phyloP scores from a whole-genome alignment of 2,888 invertebrate genomes.

The Tetragonula carbonaria region DNA sequence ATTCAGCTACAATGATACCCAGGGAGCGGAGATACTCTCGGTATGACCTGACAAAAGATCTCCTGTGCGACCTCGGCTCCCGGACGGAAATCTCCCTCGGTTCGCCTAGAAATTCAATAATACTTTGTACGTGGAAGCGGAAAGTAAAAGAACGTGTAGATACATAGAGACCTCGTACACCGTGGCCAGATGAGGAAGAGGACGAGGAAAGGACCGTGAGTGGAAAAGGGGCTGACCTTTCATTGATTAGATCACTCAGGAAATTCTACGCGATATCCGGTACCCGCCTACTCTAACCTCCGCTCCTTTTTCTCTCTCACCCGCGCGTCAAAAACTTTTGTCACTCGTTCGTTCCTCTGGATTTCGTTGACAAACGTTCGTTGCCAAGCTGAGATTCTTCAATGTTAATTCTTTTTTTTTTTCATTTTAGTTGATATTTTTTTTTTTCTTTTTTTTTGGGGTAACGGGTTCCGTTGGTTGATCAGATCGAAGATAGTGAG shows the following conservation, averaged over 20 bases:
- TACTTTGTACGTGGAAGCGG: constrained; percentile 56
- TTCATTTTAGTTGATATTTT: not conserved
- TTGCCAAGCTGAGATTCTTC: not conserved
- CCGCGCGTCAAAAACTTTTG: constrained; percentile 19
- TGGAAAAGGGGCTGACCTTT: constrained; percentile 45
- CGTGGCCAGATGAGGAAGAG: not conserved
- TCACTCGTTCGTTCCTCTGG: not conserved
- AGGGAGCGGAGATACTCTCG: constrained; percentile 8
- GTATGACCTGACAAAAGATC: constrained; percentile 56
- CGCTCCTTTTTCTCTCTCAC: not conserved
- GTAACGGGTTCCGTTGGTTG: too few relatives aligned
- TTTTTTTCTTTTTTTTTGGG: too few relatives aligned
- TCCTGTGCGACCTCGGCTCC: constrained; percentile 35
- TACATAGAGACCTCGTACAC: constrained; percentile 16
- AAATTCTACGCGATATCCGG: constrained; percentile 65
- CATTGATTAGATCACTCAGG: constrained; percentile 69
- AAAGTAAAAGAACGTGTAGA: constrained; percentile 37
- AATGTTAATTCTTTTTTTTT: not conserved
- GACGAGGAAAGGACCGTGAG: not conserved
- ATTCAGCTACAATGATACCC: constrained; percentile 29
- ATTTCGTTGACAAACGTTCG: not conserved
- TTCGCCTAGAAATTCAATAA: constrained; percentile 68
- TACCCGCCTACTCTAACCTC: constrained; percentile 42
- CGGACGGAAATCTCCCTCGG: constrained; percentile 44
- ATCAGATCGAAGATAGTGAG: too few relatives aligned